Base-by-base conservation (phyloP, 2,888 invertebrate genomes). In the Charanyca ferruginea region DNA sequence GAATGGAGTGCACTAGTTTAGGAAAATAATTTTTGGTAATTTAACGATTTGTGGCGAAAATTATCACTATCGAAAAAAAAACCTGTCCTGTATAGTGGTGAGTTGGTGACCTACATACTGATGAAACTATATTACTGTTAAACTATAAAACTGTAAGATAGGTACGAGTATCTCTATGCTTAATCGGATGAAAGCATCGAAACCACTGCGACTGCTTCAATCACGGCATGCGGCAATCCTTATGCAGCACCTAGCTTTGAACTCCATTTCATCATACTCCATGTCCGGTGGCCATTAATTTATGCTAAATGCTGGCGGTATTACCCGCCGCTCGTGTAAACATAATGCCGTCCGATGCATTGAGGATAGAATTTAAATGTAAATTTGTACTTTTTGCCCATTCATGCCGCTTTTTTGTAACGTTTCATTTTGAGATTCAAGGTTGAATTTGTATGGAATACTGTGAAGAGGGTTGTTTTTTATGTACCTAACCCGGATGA, bases 281-380 rank as follows among this genome's bases (percentile, higher is more conserved):
- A 42, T 58, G 62, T 18, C 18, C 44, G 22, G 45, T 35, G 68
- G 68, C 81, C 84, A 84, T 89, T 89, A 85, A 87, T 89, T 88
- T 82, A 81, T 81, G 82, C 80, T 86, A 85, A 89, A 85, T 81
- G 78, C 60, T 74, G 61, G 60, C 68, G 66, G 71, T 69, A 70
- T 73, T 70, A 67, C 48, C 42, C 70, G 25, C 51, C 66, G 66
- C 63, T 63, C 63, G 63, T 73, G 68, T 77, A 80, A 78, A 84
- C 77, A 79, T 76, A 80, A 80, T 74, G 64, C 67, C 55, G 61
- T 63, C 75, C 62, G 63, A 81, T 79, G 76, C 74, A 80, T 74
- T 83, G 62, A 77, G 58, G 61, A 79, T 69, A 67, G 63, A 73
- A 78, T 69, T 66, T 73, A 69, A 77, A 79, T 77, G 64, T 75